Percentiles rank a stretch among this genome's conserved stretches.
Evolutionary conservation across 2,797 vertebrate genomes (phyloP).

Genomic region (Spinibarbus caldwelli): DNA sequence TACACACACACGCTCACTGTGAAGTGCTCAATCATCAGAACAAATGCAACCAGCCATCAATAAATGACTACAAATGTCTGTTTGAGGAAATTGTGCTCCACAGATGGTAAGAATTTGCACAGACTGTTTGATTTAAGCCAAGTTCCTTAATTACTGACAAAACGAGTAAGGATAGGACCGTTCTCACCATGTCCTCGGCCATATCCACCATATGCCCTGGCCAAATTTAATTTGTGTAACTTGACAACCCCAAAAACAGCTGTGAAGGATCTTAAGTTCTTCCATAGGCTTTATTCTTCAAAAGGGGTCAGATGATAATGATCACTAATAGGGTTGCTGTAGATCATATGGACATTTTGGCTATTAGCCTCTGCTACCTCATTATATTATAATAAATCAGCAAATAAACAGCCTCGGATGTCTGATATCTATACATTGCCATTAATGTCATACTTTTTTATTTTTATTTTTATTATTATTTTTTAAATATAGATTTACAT

Average conservation of each 20-base stretch:
- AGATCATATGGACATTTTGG: not conserved
- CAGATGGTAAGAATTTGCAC: constrained; percentile 39
- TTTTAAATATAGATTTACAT: no score
- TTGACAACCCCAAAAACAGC: constrained; percentile 12
- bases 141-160: constrained; percentile 31
- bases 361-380: not conserved
- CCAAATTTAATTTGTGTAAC: constrained; percentile 35
- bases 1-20: not conserved
- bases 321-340: not conserved
- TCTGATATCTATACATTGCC: not conserved
- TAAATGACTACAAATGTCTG: constrained; percentile 19
- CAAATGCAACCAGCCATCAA: constrained; percentile 7
- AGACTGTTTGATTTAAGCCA: constrained; percentile 38
- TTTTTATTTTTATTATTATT: no score
- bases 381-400: not conserved
- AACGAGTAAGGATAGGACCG: not conserved
- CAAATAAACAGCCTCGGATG: not conserved
- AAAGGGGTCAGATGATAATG: not conserved
- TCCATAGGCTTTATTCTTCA: not conserved
- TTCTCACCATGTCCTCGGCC: constrained; percentile 21
- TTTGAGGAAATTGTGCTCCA: constrained; percentile 12
- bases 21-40: not conserved
- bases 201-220: constrained; percentile 26
- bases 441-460: no score
- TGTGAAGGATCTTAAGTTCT: constrained; percentile 4